These are phyloP conservation scores for Triplophysa tibetana DNA, from an alignment of 2,113 vertebrate species.

Conservation along the genomic window DNA sequence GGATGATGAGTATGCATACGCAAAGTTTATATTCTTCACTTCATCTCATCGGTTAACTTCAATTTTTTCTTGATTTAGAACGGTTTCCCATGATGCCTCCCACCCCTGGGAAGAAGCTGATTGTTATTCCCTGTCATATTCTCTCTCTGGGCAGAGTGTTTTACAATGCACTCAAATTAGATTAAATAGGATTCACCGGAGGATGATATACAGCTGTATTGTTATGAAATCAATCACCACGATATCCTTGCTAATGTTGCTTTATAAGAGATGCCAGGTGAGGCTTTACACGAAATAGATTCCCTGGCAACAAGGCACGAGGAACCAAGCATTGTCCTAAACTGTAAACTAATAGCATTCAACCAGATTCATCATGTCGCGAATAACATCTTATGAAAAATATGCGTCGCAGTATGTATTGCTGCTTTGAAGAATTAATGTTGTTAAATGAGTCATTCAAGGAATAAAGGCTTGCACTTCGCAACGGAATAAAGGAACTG, in stretches of 20 bases:
- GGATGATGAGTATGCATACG: constrained; percentile 32
- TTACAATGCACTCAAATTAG: constrained; percentile 67
- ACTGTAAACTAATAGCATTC: constrained; percentile 64
- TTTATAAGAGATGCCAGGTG: constrained; percentile 51
- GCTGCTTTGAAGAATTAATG: constrained; percentile 56
- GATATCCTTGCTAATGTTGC: constrained; percentile 65
- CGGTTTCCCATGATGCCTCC: constrained; percentile 23
- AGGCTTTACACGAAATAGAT: constrained; percentile 47
- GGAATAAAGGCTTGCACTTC: constrained; percentile 51
- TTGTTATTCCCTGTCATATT: constrained; percentile 34
- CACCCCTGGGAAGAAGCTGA: constrained; percentile 32
- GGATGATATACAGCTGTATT: constrained; percentile 70
- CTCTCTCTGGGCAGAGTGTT: constrained; percentile 55
- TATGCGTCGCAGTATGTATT: constrained; percentile 29
- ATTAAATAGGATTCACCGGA: constrained; percentile 65
- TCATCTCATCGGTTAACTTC: constrained; percentile 20
- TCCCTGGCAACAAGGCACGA: constrained; percentile 48
- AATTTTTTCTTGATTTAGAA: constrained; percentile 43
- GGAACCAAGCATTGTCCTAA: constrained; percentile 51
- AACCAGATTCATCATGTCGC: constrained; percentile 62
- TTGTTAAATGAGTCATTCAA: constrained; percentile 50
- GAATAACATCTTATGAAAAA: constrained; percentile 54
- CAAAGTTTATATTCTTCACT: constrained; percentile 26
- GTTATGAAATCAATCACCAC: constrained; percentile 68
- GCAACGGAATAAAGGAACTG: constrained; percentile 64